Conservation (phyloP, 2,113 vertebrate species). For the Ibidorhyncha struthersii region DNA sequence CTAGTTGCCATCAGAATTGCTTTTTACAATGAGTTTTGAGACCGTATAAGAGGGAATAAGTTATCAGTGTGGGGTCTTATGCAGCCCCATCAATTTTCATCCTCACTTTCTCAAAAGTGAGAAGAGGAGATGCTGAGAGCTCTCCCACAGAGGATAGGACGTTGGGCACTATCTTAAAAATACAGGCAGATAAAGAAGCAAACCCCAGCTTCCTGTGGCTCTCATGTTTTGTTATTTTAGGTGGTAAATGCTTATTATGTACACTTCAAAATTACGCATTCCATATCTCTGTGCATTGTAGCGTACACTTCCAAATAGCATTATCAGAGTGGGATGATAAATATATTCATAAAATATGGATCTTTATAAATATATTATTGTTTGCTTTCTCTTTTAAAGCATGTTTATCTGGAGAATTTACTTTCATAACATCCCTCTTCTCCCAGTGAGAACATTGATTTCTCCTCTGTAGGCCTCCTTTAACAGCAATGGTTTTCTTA, state of each 20-base stretch:
- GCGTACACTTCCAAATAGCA: background rate
- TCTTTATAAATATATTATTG: slow-evolving; percentile 38
- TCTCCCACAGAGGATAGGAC: background rate
- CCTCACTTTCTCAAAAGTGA: background rate
- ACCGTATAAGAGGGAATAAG: background rate
- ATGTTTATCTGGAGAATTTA: slow-evolving; percentile 1
- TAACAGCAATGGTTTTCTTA: background rate
- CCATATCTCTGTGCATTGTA: background rate
- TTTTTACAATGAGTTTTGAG: slow-evolving; percentile 2
- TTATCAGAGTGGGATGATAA: background rate
- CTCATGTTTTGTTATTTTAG: background rate
- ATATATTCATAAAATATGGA: background rate
- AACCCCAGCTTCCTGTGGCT: background rate
- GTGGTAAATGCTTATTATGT: background rate
- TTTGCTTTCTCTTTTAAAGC: background rate
- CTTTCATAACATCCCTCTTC: background rate
- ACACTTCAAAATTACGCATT: background rate
- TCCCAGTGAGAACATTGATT: background rate
- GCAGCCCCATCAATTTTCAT: background rate
- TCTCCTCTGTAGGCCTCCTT: background rate
- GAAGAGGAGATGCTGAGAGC: background rate
- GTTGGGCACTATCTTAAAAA: background rate
- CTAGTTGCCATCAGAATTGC: background rate
- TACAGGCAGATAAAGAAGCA: background rate
- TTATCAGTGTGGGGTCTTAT: background rate